Evolutionary conservation across 2,113 vertebrate genomes (phyloP), one percentile per base, ranked within the genome.

Genomic region (Alethe diademata): DNA sequence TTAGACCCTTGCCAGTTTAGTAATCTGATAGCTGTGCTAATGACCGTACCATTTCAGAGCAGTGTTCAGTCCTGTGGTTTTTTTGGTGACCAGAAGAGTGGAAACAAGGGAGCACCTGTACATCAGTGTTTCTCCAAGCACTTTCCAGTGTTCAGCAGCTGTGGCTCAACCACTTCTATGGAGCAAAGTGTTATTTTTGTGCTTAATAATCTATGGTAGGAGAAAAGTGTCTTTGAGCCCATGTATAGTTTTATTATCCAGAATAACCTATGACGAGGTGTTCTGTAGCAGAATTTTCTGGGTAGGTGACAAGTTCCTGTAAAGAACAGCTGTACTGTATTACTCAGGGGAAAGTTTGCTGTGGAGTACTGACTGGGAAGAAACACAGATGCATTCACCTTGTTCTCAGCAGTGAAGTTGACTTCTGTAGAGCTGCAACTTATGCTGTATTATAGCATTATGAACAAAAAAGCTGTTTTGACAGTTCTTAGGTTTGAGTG

Each of bases 371-470:
- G 70, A n/a, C 35, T 22, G 23, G 60, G 40, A 73, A 48, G n/a
- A 73, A 70, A 36, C 48, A 50, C 0, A 4, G 33, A 19, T 20
- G 20, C 1, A 4, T 61, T 76, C 16, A 33, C 33, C 38, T 50
- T 29, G 22, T 89, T 86, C 54, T 80, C 64, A 78, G 50, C n/a
- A 53, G 24, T 53, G 62, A 53, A 56, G 62, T 35, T 35, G 45
- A 31, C 7, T 43, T 47, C 11, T 0, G 2, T 42, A 22, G 72
- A 70, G 25, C 31, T 81, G 73, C 14, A 57, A 1, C 11, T 54
- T 54, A 15, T 0, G 2, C 12, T 40, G 28, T 23, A 16, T 76
- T 54, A 20, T 0, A 7, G 36, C 56, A 20, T 48, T 50, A 11
- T 33, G 60, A 78, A 31, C 19, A 80, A 48, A 57, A 57, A 66